Base-by-base conservation (phyloP, 1,140 invertebrate species). In the Trachelipus rathkii region DNA sequence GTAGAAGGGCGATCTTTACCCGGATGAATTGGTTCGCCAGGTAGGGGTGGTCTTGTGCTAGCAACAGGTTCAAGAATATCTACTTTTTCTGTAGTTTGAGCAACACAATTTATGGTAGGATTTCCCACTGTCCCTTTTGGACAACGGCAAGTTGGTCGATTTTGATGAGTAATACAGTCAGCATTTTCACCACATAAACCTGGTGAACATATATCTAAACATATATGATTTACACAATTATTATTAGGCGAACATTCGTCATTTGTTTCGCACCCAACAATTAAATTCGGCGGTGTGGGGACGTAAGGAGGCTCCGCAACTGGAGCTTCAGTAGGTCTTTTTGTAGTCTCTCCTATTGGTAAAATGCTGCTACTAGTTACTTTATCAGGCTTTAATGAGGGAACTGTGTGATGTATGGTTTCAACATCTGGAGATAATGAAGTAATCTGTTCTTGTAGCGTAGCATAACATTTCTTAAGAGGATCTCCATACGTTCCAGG, bases 1-100 rank as follows among this genome's bases (percentile, higher is more conserved):
- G 23, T 83, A 82, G 78, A 84, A 84, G 23, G 77, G 33, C 11
- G 43, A 9, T 50, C 78, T 43, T 24, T 74, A 50, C 44, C 71
- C 10, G 71, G 75, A 69, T 19, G 73, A 82, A 46, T 75, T 92
- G 92, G 79, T 89, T 91, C 83, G n/a, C n/a, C n/a, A 95, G 85
- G 90, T 90, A 81, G 91, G 88, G 46, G 89, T 85, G 67, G 92
- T 89, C 80, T 93, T 95, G 24, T 92, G 86, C 85, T 94, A 92
- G 81, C 94, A 92, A 44, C 89, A 88, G 0, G 90, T 88, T 83
- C 93, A 95, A 44, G 23, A 67, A 66, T 95, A 89, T 0, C 87
- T 84, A 79, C 92, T 88, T 9, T 78, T 82, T 72, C 86, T 84
- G 82, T 93, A 94, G 86, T 94, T 92, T 74, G 92, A 90, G 77